phyloP scores from a whole-genome alignment of 2,888 invertebrate species.

The Agapetus fuscipes region DNA sequence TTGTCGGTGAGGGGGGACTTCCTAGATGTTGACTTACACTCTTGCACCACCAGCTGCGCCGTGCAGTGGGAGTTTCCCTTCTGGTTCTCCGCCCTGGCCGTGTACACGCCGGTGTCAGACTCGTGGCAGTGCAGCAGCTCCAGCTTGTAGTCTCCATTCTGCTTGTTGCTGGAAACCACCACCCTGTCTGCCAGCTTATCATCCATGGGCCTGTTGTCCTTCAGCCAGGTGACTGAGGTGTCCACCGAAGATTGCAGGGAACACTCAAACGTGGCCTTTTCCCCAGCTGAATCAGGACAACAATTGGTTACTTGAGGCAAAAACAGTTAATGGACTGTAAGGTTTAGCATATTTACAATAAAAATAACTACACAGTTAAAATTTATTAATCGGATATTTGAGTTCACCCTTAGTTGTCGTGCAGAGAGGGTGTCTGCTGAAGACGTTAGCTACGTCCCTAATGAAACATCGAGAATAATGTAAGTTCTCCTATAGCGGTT shows the following conservation, averaged over 20 bases:
- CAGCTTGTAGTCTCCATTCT: constrained; percentile 55
- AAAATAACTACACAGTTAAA: too few species aligned
- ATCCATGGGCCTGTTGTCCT: constrained; percentile 74
- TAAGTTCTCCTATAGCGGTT: too few species aligned
- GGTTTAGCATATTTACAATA: too few species aligned
- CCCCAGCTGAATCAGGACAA: constrained; percentile 77
- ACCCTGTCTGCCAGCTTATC: constrained; percentile 69
- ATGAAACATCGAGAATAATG: too few species aligned
- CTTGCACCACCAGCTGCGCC: constrained; percentile 77
- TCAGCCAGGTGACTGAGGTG: constrained; percentile 68
- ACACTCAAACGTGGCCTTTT: constrained; percentile 73
- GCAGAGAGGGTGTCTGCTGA: too few species aligned
- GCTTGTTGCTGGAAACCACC: constrained; percentile 47
- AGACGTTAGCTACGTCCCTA: too few species aligned
- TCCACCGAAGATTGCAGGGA: constrained; percentile 54
- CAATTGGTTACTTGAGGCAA: too few species aligned
- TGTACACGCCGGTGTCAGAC: constrained; percentile 82
- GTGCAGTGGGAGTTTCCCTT: constrained; percentile 76
- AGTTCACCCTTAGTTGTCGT: too few species aligned
- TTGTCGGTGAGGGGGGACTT: too few species aligned
- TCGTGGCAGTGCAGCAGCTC: constrained; percentile 65
- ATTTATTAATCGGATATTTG: too few species aligned
- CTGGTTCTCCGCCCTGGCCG: constrained; percentile 74
- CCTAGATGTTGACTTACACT: constrained; percentile 56
- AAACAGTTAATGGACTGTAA: too few species aligned